phyloP scores from a whole-genome alignment of 2,113 vertebrate species.

The Eulemur macaco region DNA sequence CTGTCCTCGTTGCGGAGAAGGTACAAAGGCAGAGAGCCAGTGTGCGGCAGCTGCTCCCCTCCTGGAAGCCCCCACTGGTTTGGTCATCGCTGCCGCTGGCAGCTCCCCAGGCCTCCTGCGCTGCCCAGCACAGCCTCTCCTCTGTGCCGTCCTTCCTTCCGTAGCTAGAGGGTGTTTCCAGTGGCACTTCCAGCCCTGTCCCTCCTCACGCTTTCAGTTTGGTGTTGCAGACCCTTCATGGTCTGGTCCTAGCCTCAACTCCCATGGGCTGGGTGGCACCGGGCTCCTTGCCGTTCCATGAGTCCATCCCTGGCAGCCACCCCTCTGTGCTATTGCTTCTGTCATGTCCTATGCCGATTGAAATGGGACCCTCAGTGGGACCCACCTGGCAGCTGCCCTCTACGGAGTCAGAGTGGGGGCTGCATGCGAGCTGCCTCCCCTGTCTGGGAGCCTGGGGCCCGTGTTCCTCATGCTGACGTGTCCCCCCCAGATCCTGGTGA shows the following conservation, averaged over 20 bases:
- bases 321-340: neutral
- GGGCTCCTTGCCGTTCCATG: neutral
- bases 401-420: neutral
- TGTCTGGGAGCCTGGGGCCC: neutral
- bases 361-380: neutral
- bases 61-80: neutral
- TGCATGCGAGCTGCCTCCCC: neutral
- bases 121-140: neutral
- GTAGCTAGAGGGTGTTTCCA: neutral
- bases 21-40: neutral
- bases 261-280: rapidly evolving
- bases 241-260: neutral
- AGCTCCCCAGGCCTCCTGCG: neutral
- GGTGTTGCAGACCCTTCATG: neutral
- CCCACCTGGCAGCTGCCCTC: neutral
- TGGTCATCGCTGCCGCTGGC: neutral
- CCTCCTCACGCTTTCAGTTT: neutral
- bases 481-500: conserved; percentile 93
- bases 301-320: neutral
- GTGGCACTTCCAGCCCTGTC: neutral
- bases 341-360: neutral
- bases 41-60: neutral
- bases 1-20: neutral
- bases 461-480: neutral
- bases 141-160: neutral